Conservation (phyloP, 2,113 vertebrate species). For the Coracopsis vasa region DNA sequence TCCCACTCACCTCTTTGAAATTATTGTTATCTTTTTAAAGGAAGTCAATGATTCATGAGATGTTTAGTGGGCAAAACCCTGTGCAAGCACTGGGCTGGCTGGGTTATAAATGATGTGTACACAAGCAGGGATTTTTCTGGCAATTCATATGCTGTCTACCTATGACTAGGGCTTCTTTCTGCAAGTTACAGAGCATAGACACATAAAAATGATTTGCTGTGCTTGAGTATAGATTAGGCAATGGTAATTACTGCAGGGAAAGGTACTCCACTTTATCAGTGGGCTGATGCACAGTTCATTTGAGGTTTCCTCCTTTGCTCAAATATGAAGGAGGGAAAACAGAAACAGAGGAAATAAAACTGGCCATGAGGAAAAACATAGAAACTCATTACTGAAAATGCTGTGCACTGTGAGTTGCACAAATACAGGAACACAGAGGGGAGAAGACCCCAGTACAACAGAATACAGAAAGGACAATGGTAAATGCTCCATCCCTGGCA, state of each 20-base stretch:
- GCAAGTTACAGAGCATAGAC: neutral
- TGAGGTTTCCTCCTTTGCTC: neutral
- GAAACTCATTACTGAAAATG: neutral
- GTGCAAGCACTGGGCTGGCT: conserved; percentile 8
- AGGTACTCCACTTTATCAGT: conserved; percentile 8
- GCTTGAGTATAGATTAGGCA: neutral
- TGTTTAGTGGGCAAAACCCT: conserved; percentile 40
- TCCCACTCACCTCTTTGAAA: conserved; percentile 46
- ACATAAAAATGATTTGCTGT: conserved; percentile 23
- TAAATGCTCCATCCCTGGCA: neutral
- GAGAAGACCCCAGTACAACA: too few species aligned
- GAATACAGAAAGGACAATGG: neutral
- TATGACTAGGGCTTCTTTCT: neutral
- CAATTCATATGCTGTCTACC: neutral
- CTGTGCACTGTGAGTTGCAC: neutral
- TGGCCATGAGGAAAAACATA: neutral
- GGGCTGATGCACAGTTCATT: neutral
- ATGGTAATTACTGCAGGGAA: conserved; percentile 27
- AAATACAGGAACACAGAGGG: neutral
- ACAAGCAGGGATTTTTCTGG: conserved; percentile 6
- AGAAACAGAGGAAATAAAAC: neutral
- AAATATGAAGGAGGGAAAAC: neutral
- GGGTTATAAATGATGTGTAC: conserved; percentile 18
- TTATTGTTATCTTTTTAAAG: conserved; percentile 54
- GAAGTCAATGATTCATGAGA: conserved; percentile 59